Conservation (phyloP, 1,140 invertebrate genomes). For the Wiebesia pumilae region DNA sequence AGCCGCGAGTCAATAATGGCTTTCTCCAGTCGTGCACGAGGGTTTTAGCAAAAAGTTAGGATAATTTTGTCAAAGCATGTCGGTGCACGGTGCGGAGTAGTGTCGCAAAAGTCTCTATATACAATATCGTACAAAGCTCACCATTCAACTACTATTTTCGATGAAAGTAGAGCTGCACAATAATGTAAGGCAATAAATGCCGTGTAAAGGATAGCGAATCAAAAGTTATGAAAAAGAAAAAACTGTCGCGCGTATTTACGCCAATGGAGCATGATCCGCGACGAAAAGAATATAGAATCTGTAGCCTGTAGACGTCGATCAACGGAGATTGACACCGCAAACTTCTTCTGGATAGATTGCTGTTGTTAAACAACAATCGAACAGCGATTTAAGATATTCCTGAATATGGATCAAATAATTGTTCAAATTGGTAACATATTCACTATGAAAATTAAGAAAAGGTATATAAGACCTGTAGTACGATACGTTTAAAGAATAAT, state of each 20-base stretch:
- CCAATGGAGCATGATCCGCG: conserved; percentile 15
- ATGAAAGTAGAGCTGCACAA: neutral
- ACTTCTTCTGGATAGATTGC: neutral
- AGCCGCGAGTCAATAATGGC: conserved; percentile 4
- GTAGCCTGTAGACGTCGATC: neutral
- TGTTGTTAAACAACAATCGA: neutral
- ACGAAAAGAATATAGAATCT: neutral
- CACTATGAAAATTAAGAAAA: no score
- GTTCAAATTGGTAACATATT: no score
- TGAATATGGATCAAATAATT: no score
- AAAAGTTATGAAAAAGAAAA: neutral
- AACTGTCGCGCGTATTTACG: neutral
- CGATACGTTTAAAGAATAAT: no score
- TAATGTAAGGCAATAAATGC: neutral
- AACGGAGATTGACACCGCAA: neutral
- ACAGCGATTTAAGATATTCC: no score
- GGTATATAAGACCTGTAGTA: no score
- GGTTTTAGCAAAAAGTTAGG: neutral
- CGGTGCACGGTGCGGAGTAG: neutral
- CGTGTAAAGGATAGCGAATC: neutral
- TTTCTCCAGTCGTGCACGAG: conserved; percentile 1
- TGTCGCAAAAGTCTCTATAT: neutral
- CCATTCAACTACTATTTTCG: neutral
- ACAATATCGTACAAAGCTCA: neutral
- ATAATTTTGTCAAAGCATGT: conserved; percentile 33